A percentile compares a stretch with the other conserved stretches of the same genome.
Conservation (phyloP, 2,888 invertebrate species). For the Metacarcinus magister region DNA sequence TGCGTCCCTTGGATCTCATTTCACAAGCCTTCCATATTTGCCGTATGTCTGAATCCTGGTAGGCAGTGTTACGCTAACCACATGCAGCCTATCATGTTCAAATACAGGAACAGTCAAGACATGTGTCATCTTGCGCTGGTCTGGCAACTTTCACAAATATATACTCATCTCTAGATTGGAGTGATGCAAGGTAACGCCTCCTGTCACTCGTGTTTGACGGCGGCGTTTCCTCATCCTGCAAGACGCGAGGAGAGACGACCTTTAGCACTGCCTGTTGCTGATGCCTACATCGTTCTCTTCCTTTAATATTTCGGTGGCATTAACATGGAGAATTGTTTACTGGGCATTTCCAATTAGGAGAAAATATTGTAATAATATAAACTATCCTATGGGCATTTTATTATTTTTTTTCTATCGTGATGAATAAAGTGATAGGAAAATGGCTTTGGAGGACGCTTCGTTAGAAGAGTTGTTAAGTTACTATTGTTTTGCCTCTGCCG, state of each 20-base stretch:
- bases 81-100: not conserved
- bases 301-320: not conserved
- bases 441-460: not conserved
- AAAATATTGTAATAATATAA: not conserved
- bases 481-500: not conserved
- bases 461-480: not conserved
- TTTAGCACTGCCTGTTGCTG: not conserved
- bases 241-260: not conserved
- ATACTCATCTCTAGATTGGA: not conserved
- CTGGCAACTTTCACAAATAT: not conserved
- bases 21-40: not conserved
- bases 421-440: slow-evolving; percentile 5
- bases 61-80: not conserved
- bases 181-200: not conserved
- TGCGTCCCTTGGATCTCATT: not conserved
- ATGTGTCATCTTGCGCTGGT: not conserved
- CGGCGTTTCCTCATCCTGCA: not conserved
- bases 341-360: not conserved
- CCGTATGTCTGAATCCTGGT: not conserved
- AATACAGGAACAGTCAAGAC: not conserved
- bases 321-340: not conserved
- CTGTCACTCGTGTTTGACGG: not conserved
- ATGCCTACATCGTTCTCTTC: not conserved
- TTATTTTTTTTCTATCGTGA: not conserved
- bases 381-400: slow-evolving; percentile 35